Evolutionary conservation across 2,888 invertebrate genomes (phyloP), one percentile per base, ranked within the genome.

Genomic region (Plusia festucae): DNA sequence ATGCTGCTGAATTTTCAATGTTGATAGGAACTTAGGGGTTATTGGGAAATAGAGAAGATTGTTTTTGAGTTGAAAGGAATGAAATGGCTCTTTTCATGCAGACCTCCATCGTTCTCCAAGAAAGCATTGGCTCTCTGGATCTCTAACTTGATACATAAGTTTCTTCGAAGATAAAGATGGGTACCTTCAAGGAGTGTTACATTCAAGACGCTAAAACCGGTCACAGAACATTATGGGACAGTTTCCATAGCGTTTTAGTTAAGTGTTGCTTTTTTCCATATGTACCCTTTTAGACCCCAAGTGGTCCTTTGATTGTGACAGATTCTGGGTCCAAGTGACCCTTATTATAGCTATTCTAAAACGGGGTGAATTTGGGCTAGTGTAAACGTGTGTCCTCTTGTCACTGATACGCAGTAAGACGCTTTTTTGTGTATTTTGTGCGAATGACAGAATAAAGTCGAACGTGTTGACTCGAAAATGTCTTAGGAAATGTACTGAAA

Each of bases 201-300:
- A 73, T 70, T 65, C 76, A 73, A 65, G 53, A 54, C 59, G 79
- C 84, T 85, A 86, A 88, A 86, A 78, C 79, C 22, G 15, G 69
- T 65, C 69, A 53, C 61, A 62, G 81, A 82, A 85, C 83, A 87
- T 87, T 85, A 87, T 78, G 83, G 70, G 83, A 66, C 77, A 83
- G 90, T 90, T 90, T 88, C 85, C 89, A 89, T 87, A 85, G 70
- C 83, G 76, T 71, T 89, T 82, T 79, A 81, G 81, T 81, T 83
- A 85, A 86, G 83, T 86, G 85, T 81, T 76, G 82, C 82, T 81
- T 81, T 83, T 85, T 85, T 77, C 76, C 67, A 32, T 58, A 64
- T 63, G 68, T 70, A 83, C 84, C 84, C 83, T 86, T 89, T 86
- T 78, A 81, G 78, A 75, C 68, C 73, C 61, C 75, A 77, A 87